Evolutionary conservation across 2,888 invertebrate species (phyloP).

Genomic region (Marasmarcha lunaedactyla): DNA sequence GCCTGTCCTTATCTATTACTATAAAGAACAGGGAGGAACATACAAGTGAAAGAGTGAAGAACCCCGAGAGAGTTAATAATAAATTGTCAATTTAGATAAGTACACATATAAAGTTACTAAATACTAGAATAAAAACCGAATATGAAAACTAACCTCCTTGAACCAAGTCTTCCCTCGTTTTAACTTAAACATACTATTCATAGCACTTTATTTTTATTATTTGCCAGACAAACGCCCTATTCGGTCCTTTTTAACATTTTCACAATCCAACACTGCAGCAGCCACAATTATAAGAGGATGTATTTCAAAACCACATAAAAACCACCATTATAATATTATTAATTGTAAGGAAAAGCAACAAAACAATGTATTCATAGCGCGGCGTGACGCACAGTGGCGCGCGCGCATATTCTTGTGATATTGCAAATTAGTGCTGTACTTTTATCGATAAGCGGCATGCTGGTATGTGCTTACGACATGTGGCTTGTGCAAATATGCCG

Average conservation of each 20-base stretch:
- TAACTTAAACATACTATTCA: slow-evolving; percentile 32
- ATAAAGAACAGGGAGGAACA: too few species aligned
- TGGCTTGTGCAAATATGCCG: too few species aligned
- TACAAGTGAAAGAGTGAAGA: too few species aligned
- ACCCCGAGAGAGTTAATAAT: too few species aligned
- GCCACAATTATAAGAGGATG: neutral
- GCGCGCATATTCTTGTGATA: slow-evolving; percentile 23
- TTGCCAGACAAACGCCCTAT: neutral
- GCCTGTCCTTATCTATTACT: too few species aligned
- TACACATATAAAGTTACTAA: too few species aligned
- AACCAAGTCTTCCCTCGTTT: slow-evolving; percentile 52
- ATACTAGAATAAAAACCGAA: too few species aligned
- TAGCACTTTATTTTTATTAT: slow-evolving; percentile 4
- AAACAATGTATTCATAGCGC: slow-evolving; percentile 11
- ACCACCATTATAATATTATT: neutral
- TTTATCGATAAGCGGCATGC: slow-evolving; percentile 14
- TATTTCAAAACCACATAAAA: neutral
- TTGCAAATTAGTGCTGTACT: slow-evolving; percentile 20
- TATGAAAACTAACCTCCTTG: slow-evolving; percentile 36
- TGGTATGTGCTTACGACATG: neutral
- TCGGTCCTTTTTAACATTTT: neutral
- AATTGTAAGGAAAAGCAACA: neutral
- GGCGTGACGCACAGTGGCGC: slow-evolving; percentile 25
- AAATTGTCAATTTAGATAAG: too few species aligned
- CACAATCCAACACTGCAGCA: neutral